phyloP scores from a whole-genome alignment of 2,113 vertebrate species.

The Pampusana beccarii region DNA sequence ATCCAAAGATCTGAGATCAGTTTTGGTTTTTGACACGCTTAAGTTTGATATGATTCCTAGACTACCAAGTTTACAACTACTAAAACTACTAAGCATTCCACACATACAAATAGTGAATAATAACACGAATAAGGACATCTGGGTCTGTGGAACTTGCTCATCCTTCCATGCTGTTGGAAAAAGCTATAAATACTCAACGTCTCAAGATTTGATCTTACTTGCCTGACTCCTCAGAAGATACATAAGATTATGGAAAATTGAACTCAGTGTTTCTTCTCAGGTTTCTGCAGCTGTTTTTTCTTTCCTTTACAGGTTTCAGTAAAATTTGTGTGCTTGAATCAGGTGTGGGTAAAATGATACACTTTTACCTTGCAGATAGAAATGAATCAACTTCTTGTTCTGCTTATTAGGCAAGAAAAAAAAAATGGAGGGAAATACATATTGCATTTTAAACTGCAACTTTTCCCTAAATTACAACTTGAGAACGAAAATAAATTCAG shows the following conservation, averaged over 20 bases:
- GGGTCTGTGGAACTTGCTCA: background rate
- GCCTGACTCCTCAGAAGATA: background rate
- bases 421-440: background rate
- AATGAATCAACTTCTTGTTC: constrained; percentile 7
- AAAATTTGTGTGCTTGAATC: background rate
- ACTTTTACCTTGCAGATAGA: constrained; percentile 10
- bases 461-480: constrained; percentile 48
- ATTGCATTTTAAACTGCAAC: constrained; percentile 26
- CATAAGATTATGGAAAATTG: background rate
- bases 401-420: constrained; percentile 16
- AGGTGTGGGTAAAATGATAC: background rate
- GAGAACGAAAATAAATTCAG: constrained; percentile 31
- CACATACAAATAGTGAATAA: background rate
- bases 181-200: background rate
- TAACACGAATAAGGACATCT: background rate
- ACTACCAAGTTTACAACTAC: background rate
- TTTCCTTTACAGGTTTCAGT: background rate
- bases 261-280: background rate
- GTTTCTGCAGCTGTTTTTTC: constrained; percentile 16
- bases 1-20: accelerated
- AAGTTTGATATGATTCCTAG: background rate
- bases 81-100: background rate
- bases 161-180: background rate
- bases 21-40: background rate
- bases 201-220: background rate